Percentiles rank a stretch among this genome's conserved stretches.
Evolutionary conservation across 2,888 invertebrate species (phyloP).

Genomic region (Pheosia tremula): DNA sequence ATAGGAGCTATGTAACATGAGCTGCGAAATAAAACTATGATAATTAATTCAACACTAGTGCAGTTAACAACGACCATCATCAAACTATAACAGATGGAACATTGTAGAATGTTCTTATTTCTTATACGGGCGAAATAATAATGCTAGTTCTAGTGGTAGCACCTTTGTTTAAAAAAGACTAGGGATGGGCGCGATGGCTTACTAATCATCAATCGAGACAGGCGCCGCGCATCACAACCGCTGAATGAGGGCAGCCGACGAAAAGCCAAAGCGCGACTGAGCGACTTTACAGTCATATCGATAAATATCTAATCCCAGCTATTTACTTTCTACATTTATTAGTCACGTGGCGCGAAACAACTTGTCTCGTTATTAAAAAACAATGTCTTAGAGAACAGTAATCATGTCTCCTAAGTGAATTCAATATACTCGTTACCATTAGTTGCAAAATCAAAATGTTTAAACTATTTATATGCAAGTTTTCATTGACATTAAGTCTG

Average conservation of each 20-base stretch:
- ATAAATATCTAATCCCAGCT: slow-evolving; percentile 52
- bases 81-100: slow-evolving; percentile 44
- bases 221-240: slow-evolving; percentile 60
- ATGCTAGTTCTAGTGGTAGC: slow-evolving; percentile 16
- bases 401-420: no score
- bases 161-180: slow-evolving; percentile 63
- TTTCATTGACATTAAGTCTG: not conserved
- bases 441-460: no score
- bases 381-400: no score
- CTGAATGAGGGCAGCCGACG: slow-evolving; percentile 64
- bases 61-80: slow-evolving; percentile 43
- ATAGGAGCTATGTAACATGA: slow-evolving; percentile 66
- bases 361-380: slow-evolving; percentile 11
- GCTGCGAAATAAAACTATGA: slow-evolving; percentile 68
- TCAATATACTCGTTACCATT: not conserved
- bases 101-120: slow-evolving; percentile 14
- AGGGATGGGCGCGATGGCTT: slow-evolving; percentile 66
- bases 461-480: slow-evolving; percentile 2
- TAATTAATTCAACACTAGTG: slow-evolving; percentile 63
- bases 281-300: slow-evolving; percentile 54
- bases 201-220: slow-evolving; percentile 64
- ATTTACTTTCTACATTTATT: slow-evolving; percentile 37
- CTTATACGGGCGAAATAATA: slow-evolving; percentile 13
- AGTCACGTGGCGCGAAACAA: slow-evolving; percentile 17
- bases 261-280: slow-evolving; percentile 54